phyloP scores from a whole-genome alignment of 2,113 vertebrate species.

The Pimephales promelas region DNA sequence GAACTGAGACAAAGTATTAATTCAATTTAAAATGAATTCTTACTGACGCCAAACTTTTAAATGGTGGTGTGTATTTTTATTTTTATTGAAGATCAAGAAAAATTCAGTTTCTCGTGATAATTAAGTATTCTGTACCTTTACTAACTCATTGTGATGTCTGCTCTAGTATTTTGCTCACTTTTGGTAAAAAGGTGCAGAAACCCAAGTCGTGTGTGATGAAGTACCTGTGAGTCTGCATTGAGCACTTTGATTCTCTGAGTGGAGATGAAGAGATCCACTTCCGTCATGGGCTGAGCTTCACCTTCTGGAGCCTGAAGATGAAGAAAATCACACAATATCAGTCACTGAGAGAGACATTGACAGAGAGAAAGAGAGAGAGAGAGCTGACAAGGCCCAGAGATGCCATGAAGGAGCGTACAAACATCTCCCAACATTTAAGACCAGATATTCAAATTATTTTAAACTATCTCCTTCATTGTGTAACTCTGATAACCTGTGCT shows the following conservation, averaged over 20 bases:
- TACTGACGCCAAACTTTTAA: no score
- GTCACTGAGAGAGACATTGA: background rate
- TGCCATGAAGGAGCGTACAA: slow-evolving; percentile 30
- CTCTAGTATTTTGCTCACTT: background rate
- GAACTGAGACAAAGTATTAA: no score
- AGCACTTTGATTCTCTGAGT: slow-evolving; percentile 97
- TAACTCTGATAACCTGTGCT: slow-evolving; percentile 15
- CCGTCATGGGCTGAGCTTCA: slow-evolving; percentile 90
- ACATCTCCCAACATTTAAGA: background rate
- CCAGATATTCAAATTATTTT: slow-evolving; percentile 12
- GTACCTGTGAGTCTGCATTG: slow-evolving; percentile 96
- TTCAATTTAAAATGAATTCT: no score
- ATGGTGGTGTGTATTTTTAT: no score
- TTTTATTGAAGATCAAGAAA: background rate
- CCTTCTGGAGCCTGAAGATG: slow-evolving; percentile 85
- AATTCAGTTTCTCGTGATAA: background rate
- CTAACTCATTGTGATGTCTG: background rate
- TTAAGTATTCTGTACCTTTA: background rate
- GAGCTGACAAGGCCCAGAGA: slow-evolving; percentile 39
- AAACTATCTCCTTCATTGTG: slow-evolving; percentile 32
- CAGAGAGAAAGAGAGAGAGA: slow-evolving; percentile 9
- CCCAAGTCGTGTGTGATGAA: background rate
- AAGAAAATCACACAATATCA: slow-evolving; percentile 11
- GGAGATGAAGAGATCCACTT: slow-evolving; percentile 98
- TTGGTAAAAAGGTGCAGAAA: background rate